These are phyloP conservation scores for Eumacrocentrus americanus DNA, from an alignment of 2,888 invertebrate species.

Conservation along the genomic window DNA sequence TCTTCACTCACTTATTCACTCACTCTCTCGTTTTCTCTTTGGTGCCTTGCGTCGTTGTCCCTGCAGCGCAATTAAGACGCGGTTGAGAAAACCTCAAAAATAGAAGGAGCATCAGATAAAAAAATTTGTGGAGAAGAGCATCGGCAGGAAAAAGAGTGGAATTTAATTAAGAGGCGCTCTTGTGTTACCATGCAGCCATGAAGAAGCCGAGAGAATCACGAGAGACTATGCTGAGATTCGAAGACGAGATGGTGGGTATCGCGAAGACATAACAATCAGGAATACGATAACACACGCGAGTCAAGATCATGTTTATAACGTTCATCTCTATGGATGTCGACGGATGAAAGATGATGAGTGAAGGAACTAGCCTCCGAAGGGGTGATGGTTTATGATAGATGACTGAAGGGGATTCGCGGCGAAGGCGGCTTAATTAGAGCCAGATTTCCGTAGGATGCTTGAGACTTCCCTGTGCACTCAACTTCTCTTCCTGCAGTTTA, in stretches of 20 bases:
- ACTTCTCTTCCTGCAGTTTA: slow-evolving; percentile 57
- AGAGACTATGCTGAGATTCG: neutral
- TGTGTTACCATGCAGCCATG: slow-evolving; percentile 53
- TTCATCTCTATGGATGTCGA: slow-evolving; percentile 17
- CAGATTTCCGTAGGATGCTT: slow-evolving; percentile 61
- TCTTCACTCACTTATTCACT: slow-evolving; percentile 24
- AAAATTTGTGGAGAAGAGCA: slow-evolving; percentile 26
- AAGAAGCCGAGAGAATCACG: slow-evolving; percentile 38
- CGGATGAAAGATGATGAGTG: slow-evolving; percentile 58
- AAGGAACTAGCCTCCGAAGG: slow-evolving; percentile 41
- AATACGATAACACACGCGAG: slow-evolving; percentile 57
- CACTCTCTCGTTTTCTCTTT: slow-evolving; percentile 46
- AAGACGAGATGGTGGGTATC: slow-evolving; percentile 11
- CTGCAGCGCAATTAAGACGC: slow-evolving; percentile 54
- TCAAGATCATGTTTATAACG: slow-evolving; percentile 39
- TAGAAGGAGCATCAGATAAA: slow-evolving; percentile 26
- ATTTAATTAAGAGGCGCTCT: slow-evolving; percentile 59
- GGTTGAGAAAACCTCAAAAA: slow-evolving; percentile 56
- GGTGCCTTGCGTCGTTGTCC: neutral
- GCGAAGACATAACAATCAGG: slow-evolving; percentile 58
- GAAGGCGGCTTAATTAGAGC: slow-evolving; percentile 59
- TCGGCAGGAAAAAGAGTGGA: slow-evolving; percentile 57
- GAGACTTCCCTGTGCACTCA: slow-evolving; percentile 56
- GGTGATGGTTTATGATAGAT: slow-evolving; percentile 29
- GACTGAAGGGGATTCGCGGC: slow-evolving; percentile 37